A percentile compares a stretch with the other conserved stretches of the same genome.
Evolutionary conservation across 2,797 vertebrate genomes (phyloP).

Genomic region (Gambelia wislizenii): DNA sequence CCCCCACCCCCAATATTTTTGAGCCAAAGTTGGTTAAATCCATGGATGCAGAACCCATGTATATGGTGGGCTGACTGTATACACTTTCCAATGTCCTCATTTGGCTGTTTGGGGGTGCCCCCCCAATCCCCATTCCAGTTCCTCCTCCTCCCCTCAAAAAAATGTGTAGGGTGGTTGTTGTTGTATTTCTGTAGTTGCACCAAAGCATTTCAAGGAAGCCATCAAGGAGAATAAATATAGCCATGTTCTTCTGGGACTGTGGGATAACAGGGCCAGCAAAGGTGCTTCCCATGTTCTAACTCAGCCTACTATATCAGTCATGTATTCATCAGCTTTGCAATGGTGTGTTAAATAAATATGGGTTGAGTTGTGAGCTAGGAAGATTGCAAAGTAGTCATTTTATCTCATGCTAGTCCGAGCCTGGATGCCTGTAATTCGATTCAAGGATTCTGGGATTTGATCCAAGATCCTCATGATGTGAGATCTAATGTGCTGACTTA

Average conservation of each 20-base stretch:
- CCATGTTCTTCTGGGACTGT: not conserved
- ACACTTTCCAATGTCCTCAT: not conserved
- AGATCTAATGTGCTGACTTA: not conserved
- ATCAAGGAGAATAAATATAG: not conserved
- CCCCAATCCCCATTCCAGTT: no score
- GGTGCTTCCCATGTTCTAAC: not conserved
- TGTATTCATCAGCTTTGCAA: not conserved
- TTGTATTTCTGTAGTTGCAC: not conserved
- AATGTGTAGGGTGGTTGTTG: no score
- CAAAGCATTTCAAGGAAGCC: not conserved
- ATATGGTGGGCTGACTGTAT: no score
- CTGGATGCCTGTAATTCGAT: not conserved
- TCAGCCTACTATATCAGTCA: not conserved
- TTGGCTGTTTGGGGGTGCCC: not conserved
- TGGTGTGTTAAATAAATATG: conserved; percentile 4
- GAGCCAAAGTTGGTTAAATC: no score
- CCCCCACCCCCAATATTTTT: no score
- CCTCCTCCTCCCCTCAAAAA: no score
- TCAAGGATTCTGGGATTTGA: not conserved
- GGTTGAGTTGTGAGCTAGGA: not conserved
- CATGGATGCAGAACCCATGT: no score
- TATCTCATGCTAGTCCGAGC: not conserved
- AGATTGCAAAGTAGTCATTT: not conserved
- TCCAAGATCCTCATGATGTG: not conserved
- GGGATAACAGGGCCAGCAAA: not conserved